Evolutionary conservation across 2,888 invertebrate genomes (phyloP).

Genomic region (Liopterus haemorrhoidalis): DNA sequence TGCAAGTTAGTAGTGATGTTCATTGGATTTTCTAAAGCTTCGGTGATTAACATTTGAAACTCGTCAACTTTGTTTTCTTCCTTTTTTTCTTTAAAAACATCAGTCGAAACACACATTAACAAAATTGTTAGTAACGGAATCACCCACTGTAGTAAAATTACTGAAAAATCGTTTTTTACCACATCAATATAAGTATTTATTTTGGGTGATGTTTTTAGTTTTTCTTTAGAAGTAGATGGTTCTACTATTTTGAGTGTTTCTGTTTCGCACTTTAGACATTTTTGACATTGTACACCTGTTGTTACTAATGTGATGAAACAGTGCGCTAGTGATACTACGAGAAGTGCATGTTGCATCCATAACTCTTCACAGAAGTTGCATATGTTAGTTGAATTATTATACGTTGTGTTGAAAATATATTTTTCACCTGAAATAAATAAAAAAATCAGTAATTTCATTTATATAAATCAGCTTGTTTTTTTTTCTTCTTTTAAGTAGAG

Average conservation of each 20-base stretch:
- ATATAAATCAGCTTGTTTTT: slow-evolving; percentile 4
- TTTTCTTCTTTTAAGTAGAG: slow-evolving; percentile 15
- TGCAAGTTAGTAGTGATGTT: slow-evolving; percentile 32
- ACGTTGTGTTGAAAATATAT: too few relatives aligned
- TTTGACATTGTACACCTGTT: slow-evolving; percentile 11
- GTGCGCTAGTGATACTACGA: slow-evolving; percentile 39
- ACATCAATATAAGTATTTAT: too few relatives aligned
- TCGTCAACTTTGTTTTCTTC: slow-evolving; percentile 19
- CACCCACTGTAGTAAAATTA: too few relatives aligned
- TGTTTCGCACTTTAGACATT: not conserved
- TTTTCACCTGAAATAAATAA: slow-evolving; percentile 34
- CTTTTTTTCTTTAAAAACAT: too few relatives aligned
- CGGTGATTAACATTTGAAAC: slow-evolving; percentile 25
- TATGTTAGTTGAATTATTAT: too few relatives aligned
- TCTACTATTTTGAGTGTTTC: slow-evolving; percentile 2
- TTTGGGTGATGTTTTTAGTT: too few relatives aligned
- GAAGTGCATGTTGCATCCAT: slow-evolving; percentile 37
- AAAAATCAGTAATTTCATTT: slow-evolving; percentile 23
- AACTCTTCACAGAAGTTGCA: too few relatives aligned
- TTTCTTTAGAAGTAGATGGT: slow-evolving; percentile 5
- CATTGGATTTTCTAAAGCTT: slow-evolving; percentile 33
- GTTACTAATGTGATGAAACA: slow-evolving; percentile 37
- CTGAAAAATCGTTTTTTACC: too few relatives aligned
- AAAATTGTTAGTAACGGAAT: slow-evolving; percentile 5
- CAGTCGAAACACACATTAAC: too few relatives aligned